phyloP scores from a whole-genome alignment of 1,140 invertebrate genomes.

The Fopius arisanus region DNA sequence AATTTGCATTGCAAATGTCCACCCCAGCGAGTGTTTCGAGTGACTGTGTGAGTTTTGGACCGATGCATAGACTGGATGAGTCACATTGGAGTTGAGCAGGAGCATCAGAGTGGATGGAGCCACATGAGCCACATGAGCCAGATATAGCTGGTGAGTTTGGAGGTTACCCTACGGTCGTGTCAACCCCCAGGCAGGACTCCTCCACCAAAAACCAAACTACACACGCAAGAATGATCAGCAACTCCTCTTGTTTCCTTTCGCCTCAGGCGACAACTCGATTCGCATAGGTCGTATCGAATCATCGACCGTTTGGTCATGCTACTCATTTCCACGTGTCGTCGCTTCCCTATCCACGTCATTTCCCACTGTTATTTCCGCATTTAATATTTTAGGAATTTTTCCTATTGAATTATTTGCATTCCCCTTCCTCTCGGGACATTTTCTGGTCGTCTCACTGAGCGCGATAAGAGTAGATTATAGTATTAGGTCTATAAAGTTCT shows the following conservation, averaged over 20 bases:
- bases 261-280: constrained; percentile 34
- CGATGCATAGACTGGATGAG: constrained; percentile 31
- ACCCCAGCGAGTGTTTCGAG: constrained; percentile 18
- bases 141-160: neutral
- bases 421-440: neutral
- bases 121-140: no score
- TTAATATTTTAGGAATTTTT: neutral
- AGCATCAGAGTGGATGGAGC: constrained; percentile 14
- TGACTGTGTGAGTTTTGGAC: constrained; percentile 21
- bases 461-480: no score
- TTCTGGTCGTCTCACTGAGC: neutral
- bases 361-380: neutral
- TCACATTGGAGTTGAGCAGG: constrained; percentile 43
- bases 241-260: constrained; percentile 25
- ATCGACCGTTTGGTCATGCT: constrained; percentile 24
- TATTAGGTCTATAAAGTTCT: no score
- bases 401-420: neutral
- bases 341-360: constrained; percentile 13
- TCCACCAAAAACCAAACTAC: constrained; percentile 21
- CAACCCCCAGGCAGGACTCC: neutral
- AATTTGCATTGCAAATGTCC: constrained; percentile 46
- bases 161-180: constrained; percentile 13
- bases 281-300: constrained; percentile 31
- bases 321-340: constrained; percentile 31
- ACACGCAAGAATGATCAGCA: constrained; percentile 31